Evolutionary conservation across 1,140 invertebrate species (phyloP).

Genomic region (Lepidurus apus): DNA sequence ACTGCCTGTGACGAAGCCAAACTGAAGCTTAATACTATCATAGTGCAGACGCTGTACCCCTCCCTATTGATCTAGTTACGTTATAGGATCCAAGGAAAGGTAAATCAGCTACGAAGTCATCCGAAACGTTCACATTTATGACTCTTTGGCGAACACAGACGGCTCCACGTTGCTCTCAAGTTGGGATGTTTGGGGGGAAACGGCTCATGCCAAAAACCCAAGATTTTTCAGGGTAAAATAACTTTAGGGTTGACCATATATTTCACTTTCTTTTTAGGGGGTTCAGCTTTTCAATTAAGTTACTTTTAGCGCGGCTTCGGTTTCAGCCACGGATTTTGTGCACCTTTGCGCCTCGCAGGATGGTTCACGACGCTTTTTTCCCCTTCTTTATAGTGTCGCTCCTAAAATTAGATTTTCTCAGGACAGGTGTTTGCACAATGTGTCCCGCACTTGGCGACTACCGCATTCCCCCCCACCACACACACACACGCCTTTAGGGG

Average conservation of each 20-base stretch:
- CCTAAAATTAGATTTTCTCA: conserved; percentile 9
- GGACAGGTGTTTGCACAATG: conserved; percentile 21
- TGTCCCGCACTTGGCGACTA: not conserved
- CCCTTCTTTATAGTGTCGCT: not conserved
- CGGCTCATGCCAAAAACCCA: no score
- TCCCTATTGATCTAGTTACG: not conserved
- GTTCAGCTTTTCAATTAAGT: no score
- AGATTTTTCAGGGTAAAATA: no score
- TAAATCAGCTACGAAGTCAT: not conserved
- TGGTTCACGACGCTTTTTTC: no score
- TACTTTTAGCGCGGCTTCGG: no score
- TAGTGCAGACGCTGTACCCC: not conserved
- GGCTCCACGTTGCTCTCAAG: not conserved
- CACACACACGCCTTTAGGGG: not conserved
- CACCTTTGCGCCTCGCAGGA: no score
- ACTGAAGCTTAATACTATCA: not conserved
- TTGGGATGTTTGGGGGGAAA: not conserved
- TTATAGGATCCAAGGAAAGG: not conserved
- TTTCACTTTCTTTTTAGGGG: no score
- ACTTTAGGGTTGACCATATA: no score
- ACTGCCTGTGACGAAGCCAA: conserved; percentile 2
- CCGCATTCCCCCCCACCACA: conserved; percentile 3
- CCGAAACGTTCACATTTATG: not conserved
- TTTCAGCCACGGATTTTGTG: no score
- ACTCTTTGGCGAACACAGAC: not conserved